phyloP scores from a whole-genome alignment of 2,113 vertebrate genomes.

The Cathartes aura region DNA sequence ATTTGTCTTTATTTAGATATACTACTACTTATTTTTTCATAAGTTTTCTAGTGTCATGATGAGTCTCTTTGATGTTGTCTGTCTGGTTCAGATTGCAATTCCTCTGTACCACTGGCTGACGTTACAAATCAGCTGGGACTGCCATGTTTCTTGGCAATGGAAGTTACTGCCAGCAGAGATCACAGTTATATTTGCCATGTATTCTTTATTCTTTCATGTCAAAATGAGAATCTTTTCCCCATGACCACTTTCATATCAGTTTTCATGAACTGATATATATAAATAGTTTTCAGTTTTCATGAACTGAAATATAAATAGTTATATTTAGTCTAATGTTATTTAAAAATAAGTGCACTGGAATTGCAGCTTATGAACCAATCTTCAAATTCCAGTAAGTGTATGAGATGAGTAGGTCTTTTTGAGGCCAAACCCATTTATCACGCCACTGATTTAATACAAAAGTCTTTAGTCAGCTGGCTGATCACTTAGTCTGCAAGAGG shows the following conservation, averaged over 20 bases:
- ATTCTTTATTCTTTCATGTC: not conserved
- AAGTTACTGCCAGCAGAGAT: not conserved
- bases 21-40: not conserved
- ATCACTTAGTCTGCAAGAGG: not conserved
- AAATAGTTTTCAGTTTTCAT: not conserved
- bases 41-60: not conserved
- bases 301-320: not conserved
- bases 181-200: not conserved
- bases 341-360: not conserved
- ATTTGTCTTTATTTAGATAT: not conserved
- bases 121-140: not conserved
- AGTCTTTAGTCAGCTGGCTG: not conserved
- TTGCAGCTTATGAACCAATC: not conserved
- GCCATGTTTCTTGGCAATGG: not conserved
- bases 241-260: not conserved
- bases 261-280: not conserved
- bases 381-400: not conserved
- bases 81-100: not conserved
- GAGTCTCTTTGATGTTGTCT: not conserved
- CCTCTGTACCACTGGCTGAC: not conserved
- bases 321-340: not conserved
- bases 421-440: slow-evolving; percentile 14
- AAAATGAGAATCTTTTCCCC: not conserved
- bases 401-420: not conserved
- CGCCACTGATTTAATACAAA: not conserved